Conservation (phyloP, 1,140 invertebrate genomes). For the Eurytemora carolleeae region DNA sequence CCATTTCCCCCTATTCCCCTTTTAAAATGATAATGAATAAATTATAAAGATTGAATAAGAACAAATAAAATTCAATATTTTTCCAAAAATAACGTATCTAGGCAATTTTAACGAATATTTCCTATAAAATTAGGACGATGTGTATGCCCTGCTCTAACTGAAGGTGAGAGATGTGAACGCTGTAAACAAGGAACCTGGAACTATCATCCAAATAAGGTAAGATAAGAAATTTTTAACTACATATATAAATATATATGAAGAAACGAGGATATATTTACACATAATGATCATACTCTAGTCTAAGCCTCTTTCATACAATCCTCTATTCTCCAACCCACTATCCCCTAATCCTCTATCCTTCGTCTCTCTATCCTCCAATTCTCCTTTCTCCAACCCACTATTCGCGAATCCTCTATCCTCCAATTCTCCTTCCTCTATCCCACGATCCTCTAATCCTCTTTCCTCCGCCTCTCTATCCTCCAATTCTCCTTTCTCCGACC, state of each 20-base stretch:
- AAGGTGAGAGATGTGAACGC: constrained; percentile 50
- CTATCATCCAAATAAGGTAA: constrained; percentile 33
- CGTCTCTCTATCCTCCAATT: not conserved
- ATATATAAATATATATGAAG: not conserved
- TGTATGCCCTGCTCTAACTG: constrained; percentile 60
- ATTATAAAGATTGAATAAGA: no score
- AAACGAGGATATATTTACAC: not conserved
- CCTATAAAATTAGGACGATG: constrained; percentile 52
- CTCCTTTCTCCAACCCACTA: not conserved
- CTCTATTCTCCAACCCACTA: not conserved
- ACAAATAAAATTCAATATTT: no score
- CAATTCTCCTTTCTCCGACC: constrained; percentile 39
- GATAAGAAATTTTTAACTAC: not conserved
- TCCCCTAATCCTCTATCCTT: not conserved
- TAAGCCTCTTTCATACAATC: not conserved
- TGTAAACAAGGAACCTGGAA: constrained; percentile 58
- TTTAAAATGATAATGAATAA: no score
- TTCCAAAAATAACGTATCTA: no score
- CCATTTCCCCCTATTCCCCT: no score
- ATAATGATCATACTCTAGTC: not conserved
- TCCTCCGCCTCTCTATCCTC: constrained; percentile 43
- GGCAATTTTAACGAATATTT: constrained; percentile 5
- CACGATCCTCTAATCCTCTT: constrained; percentile 9
- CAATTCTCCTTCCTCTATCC: not conserved
- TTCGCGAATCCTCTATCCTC: not conserved